Evolutionary conservation across 2,888 invertebrate species (phyloP), one percentile per base, ranked within the genome.

Genomic region (Dryobota labecula): DNA sequence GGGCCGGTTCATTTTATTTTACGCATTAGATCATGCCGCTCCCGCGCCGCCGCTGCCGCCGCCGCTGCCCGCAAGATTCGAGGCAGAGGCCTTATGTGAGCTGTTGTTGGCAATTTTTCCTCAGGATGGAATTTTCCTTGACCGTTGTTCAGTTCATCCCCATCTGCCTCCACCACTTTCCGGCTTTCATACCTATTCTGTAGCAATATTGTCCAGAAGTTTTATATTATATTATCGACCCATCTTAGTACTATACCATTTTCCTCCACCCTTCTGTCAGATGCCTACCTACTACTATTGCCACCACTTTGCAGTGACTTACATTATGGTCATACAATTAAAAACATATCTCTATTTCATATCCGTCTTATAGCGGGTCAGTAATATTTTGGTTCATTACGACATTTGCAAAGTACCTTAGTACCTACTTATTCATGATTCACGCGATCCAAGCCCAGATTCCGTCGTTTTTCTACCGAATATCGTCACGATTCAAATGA

Each of bases 401-500:
- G 36, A 38, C n/a, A 62, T 62, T 49, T 18, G 20, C n/a, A 15
- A 47, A 24, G 33, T 15, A 36, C 27, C 9, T 11, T 3, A 8
- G 36, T 36, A 56, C 13, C 18, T n/a, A 33, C 24, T 51, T 43
- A 41, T n/a, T 62, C 45, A 47, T 41, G 38, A 58, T 36, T 78
- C 70, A 51, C 51, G 38, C n/a, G 18, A 74, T 45, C 20, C 24
- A 20, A 70, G 27, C 79, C 27, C 9, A 2, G 33, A 56, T 53
- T 30, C 51, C 13, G 20, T 36, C 56, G 56, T 67, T 68, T 63
- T 80, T 63, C 53, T 18, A 27, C 53, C 57, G 2, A 62, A 58
- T 73, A 64, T 54, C 53, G 45, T 75, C 63, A 71, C 82, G 61
- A 82, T 61, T 77, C 64, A 54, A 77, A 82, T 73, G 62, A 73